Evolutionary conservation across 2,888 invertebrate species (phyloP).

Genomic region (Lochmaea capreae): DNA sequence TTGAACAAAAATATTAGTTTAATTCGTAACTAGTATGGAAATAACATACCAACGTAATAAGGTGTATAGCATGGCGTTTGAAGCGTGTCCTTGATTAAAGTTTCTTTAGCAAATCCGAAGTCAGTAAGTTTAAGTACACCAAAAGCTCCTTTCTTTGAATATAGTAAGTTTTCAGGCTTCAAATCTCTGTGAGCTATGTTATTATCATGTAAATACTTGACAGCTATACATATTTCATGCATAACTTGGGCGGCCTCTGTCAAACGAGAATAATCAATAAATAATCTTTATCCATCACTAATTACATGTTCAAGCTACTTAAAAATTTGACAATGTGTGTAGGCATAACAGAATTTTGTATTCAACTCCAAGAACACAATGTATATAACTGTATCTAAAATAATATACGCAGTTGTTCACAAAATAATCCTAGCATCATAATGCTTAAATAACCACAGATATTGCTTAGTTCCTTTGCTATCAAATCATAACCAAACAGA

Average conservation of each 20-base stretch:
- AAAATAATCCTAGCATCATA: too few relatives aligned
- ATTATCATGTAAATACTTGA: slow-evolving; percentile 91
- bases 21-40: slow-evolving; percentile 7
- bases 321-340: too few relatives aligned
- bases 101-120: slow-evolving; percentile 99
- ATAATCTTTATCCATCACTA: background rate
- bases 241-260: slow-evolving; percentile 93
- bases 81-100: slow-evolving; percentile 83
- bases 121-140: slow-evolving; percentile 97
- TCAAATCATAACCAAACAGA: too few relatives aligned
- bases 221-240: slow-evolving; percentile 95
- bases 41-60: slow-evolving; percentile 88
- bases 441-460: too few relatives aligned
- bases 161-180: slow-evolving; percentile 97
- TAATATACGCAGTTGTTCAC: too few relatives aligned
- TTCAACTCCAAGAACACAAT: too few relatives aligned
- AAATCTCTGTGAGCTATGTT: slow-evolving; percentile 98
- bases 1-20: slow-evolving; percentile 21
- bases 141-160: slow-evolving; percentile 78
- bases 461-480: too few relatives aligned
- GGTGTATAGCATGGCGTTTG: slow-evolving; percentile 99
- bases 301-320: background rate
- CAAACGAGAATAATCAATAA: slow-evolving; percentile 51
- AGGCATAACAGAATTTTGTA: too few relatives aligned
- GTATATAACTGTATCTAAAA: too few relatives aligned